Conservation (phyloP, 2,797 vertebrate genomes). For the Neomorphus geoffroyi region DNA sequence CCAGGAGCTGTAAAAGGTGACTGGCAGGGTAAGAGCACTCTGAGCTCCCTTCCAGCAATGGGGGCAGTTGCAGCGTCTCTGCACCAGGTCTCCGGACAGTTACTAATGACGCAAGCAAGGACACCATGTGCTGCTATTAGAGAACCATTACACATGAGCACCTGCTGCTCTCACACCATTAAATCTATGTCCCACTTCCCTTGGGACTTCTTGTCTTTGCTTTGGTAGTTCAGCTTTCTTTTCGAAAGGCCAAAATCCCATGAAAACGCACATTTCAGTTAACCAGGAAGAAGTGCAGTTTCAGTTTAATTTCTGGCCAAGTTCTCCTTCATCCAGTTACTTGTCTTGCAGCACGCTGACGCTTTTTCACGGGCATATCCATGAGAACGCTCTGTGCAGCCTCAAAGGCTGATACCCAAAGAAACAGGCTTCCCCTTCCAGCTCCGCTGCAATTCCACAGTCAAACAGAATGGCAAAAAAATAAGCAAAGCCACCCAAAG, state of each 20-base stretch:
- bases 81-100: not conserved
- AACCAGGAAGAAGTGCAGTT: not conserved
- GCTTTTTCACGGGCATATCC: rapidly evolving
- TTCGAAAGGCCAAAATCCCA: not conserved
- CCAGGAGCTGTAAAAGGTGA: not conserved
- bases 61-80: not conserved
- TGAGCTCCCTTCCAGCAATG: not conserved
- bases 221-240: not conserved
- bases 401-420: not conserved
- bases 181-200: rapidly evolving
- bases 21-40: not conserved
- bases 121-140: not conserved
- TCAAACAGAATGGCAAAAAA: not conserved
- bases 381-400: not conserved
- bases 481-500: rapidly evolving
- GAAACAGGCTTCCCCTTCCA: not conserved
- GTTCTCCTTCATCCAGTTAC: not conserved
- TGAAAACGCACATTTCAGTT: rapidly evolving
- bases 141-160: not conserved
- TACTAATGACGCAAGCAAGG: not conserved
- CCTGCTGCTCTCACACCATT: not conserved
- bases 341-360: not conserved
- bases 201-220: not conserved
- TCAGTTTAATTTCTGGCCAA: not conserved
- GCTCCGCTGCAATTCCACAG: not conserved